Percentiles rank a stretch among this genome's conserved stretches.
These are phyloP conservation scores for Ptychoptera contaminata DNA, from an alignment of 2,888 invertebrate species.

Conservation along the genomic window DNA sequence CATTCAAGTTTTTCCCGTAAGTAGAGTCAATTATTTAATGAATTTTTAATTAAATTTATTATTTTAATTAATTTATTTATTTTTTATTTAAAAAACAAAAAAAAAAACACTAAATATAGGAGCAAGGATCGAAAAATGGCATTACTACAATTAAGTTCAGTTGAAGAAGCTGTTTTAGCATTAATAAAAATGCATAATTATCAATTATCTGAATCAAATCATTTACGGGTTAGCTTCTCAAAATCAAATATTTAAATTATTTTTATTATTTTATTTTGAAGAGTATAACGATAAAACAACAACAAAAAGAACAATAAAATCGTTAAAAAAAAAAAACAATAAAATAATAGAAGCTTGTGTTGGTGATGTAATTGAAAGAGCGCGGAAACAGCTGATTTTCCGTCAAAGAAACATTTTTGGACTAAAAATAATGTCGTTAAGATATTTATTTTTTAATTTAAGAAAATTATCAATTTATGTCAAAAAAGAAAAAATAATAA, in stretches of 20 bases:
- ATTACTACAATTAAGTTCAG: slow-evolving; percentile 82
- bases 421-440: too few relatives aligned
- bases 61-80: slow-evolving; percentile 5
- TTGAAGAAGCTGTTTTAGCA: slow-evolving; percentile 93
- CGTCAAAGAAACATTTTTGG: background rate
- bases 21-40: slow-evolving; percentile 27
- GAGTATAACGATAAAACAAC: background rate
- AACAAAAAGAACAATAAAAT: background rate
- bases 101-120: too few relatives aligned
- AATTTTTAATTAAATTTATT: background rate
- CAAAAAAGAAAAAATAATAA: too few relatives aligned
- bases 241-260: slow-evolving; percentile 81
- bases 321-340: background rate
- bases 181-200: slow-evolving; percentile 99
- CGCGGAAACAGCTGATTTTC: background rate
- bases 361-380: too few relatives aligned
- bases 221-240: slow-evolving; percentile 97
- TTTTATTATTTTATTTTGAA: background rate
- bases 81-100: too few relatives aligned
- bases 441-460: too few relatives aligned
- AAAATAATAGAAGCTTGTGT: background rate
- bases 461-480: too few relatives aligned
- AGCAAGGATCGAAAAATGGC: slow-evolving; percentile 99
- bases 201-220: slow-evolving; percentile 95
- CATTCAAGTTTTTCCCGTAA: slow-evolving; percentile 94